Base-by-base conservation (phyloP, 2,113 vertebrate species). In the Rhodinocichla rosea region DNA sequence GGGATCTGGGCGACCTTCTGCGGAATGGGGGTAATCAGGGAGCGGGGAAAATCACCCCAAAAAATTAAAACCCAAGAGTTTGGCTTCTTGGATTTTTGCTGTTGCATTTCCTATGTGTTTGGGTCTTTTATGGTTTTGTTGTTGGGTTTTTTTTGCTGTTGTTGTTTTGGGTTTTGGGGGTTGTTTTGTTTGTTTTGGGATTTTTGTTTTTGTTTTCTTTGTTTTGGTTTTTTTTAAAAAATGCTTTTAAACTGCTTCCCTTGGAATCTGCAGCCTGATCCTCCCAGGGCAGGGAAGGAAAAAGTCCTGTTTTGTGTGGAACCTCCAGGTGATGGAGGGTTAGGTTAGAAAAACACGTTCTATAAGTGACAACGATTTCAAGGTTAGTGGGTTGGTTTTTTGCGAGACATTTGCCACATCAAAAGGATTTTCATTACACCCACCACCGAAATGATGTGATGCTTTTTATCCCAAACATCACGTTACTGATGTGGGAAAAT, bases 371-470 rank as follows among this genome's bases (percentile, higher is more conserved):
- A 15, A 44, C 4, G 15, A 26, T 14, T 64, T 71, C 37, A 53
- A 59, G 28, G 15, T 3, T 78, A 20, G 28, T 11, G 14, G 15
- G 1, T 2, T 17, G 10, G 1, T 4, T 15, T 20, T 15, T 27
- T 6, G n/a, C 17, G 63, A 81, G 47, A 35, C 13, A 2, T 49
- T 45, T 60, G 52, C 32, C 4, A 0, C 13, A 10, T 7, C 49
- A 4, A 22, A 7, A n/a, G 28, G n/a, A 9, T 76, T 73, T 76
- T 47, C 24, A 60, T 52, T 24, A 50, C 55, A 21, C 39, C 14
- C 11, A 1, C 32, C 21, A 22, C 53, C 0, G 1, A 63, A 69
- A 37, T 3, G 1, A 15, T 3, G 33, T 0, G 22, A 14, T 17
- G 27, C 6, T 45, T 64, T 47, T 64, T 2, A 39, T 22, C 42